These are phyloP conservation scores for Amniataba percoides DNA, from an alignment of 2,797 vertebrate genomes.

Conservation along the genomic window DNA sequence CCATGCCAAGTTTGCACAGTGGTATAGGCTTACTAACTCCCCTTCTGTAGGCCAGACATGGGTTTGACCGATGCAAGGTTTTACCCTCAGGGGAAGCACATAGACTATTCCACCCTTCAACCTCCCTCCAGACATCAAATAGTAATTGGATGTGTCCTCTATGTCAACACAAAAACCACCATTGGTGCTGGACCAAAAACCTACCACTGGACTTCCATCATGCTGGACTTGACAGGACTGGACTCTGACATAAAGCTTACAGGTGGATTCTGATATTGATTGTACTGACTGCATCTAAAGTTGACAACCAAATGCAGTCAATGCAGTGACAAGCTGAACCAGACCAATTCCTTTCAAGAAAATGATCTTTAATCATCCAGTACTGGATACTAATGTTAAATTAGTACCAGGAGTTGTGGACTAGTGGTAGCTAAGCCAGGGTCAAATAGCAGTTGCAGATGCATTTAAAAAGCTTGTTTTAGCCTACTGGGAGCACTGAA, in stretches of 20 bases:
- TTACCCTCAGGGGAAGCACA: slow-evolving; percentile 67
- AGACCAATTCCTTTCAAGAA: slow-evolving; percentile 35
- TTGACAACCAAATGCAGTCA: slow-evolving; percentile 49
- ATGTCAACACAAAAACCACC: slow-evolving; percentile 46
- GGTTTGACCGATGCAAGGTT: slow-evolving; percentile 58
- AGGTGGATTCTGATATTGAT: slow-evolving; percentile 38
- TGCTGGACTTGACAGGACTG: slow-evolving; percentile 58
- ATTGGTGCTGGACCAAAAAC: slow-evolving; percentile 71
- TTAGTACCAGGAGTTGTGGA: slow-evolving; percentile 19
- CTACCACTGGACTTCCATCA: slow-evolving; percentile 60
- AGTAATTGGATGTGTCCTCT: slow-evolving; percentile 44
- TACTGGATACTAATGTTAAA: slow-evolving; percentile 30
- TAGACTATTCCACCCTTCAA: slow-evolving; percentile 49
- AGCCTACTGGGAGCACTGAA: slow-evolving; percentile 51
- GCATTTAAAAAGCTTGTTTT: slow-evolving; percentile 48
- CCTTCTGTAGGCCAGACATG: slow-evolving; percentile 62
- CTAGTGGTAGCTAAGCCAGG: slow-evolving; percentile 19
- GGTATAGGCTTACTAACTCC: slow-evolving; percentile 55
- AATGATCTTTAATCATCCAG: slow-evolving; percentile 13
- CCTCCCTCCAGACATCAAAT: slow-evolving; percentile 39
- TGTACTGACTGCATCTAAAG: slow-evolving; percentile 42
- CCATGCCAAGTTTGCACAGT: slow-evolving; percentile 85
- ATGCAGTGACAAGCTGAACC: slow-evolving; percentile 22
- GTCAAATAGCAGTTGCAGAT: slow-evolving; percentile 48
- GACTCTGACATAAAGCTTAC: slow-evolving; percentile 40